Conservation (phyloP, 2,888 invertebrate species). For the Drosophila mulleri region DNA sequence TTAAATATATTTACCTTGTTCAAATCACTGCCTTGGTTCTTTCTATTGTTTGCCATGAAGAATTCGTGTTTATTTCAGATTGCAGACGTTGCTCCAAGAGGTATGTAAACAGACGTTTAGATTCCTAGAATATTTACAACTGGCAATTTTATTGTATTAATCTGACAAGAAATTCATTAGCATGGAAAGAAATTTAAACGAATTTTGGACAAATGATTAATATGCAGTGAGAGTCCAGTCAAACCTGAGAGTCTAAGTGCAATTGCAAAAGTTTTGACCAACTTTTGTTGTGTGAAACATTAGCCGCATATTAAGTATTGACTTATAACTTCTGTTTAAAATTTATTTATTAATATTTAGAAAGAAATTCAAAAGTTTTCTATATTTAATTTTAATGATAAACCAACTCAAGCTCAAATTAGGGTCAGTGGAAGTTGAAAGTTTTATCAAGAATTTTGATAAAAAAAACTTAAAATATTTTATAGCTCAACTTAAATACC, state of each 20-base stretch:
- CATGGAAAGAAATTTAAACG: not conserved
- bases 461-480: not conserved
- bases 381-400: no score
- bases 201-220: not conserved
- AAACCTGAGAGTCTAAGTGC: not conserved
- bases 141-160: not conserved
- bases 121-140: not conserved
- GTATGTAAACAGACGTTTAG: conserved; percentile 17
- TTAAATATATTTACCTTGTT: conserved; percentile 70
- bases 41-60: not conserved
- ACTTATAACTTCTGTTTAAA: no score
- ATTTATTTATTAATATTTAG: no score
- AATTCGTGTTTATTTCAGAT: not conserved
- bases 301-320: not conserved
- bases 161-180: not conserved
- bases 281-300: not conserved
- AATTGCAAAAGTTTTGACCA: not conserved
- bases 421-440: no score
- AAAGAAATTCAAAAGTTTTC: no score
- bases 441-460: no score
- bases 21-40: conserved; percentile 3
- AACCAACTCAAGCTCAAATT: no score
- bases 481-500: not conserved
- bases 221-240: no score
- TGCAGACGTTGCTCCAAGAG: conserved; percentile 1